Evolutionary conservation across 2,113 vertebrate species (phyloP), one percentile per base, ranked within the genome.

Genomic region (Meles meles): DNA sequence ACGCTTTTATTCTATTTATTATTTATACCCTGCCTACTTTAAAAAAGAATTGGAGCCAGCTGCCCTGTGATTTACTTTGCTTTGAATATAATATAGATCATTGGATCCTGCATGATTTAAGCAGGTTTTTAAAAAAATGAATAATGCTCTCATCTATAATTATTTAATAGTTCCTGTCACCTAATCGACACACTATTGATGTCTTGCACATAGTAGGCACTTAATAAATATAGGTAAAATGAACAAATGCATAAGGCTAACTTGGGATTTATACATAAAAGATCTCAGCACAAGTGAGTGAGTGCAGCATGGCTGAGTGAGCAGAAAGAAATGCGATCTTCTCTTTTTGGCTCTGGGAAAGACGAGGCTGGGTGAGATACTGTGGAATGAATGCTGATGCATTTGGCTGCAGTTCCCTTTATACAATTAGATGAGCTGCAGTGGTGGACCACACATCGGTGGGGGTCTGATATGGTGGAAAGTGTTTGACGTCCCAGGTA

Each of bases 1-100:
- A 97, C 14, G 37, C 96, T 98, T 97, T 97, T 94, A 94, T 95
- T 97, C 86, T 94, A 98, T 97, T 96, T 96, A 97, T 98, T 98
- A 98, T 98, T 98, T 98, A 98, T 97, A 65, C 85, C 15, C 65
- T 92, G 72, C 77, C 82, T 92, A 91, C 91, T 97, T 97, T 65
- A 49, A 94, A 88, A 94, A 90, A 93, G 89, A 85, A 95, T 27
- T 63, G 77, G 65, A 97, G 91, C 94, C 85, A 93, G 55, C 93
- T 89, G 31, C 74, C 63, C 82, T 79, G 31, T 96, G 96, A 97
- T 97, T 94, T 94, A 92, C 92, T 97, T 93, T 82, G 47, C 77
- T 95, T 96, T 97, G 91, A 96, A 96, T 10, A 82, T 44, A 79
- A 6, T 90, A 83, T 91, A 81, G 71, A 91, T 85, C 65, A 89